Percentiles rank a stretch among this genome's conserved stretches.
These are phyloP conservation scores for Channa maculata DNA, from an alignment of 2,113 vertebrate species.

Conservation along the genomic window DNA sequence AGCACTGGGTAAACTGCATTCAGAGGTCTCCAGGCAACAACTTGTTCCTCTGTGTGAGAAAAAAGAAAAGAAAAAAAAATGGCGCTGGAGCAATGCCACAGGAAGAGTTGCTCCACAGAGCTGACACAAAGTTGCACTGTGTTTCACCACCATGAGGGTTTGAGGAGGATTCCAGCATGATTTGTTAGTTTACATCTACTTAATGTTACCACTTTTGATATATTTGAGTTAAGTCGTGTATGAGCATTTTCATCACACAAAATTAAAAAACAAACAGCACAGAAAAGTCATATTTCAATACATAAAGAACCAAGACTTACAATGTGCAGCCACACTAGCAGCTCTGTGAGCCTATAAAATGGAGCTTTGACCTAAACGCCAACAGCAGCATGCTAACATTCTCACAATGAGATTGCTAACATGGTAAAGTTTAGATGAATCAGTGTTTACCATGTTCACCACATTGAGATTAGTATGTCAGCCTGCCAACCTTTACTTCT, in stretches of 20 bases:
- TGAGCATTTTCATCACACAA: too few relatives aligned
- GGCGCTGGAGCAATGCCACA: neutral
- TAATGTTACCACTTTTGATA: too few relatives aligned
- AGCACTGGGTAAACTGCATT: slow-evolving; percentile 27
- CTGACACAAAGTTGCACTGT: slow-evolving; percentile 1
- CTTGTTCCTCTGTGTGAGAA: slow-evolving; percentile 18
- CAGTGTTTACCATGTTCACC: neutral
- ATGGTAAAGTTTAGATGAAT: neutral
- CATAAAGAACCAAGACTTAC: too few relatives aligned
- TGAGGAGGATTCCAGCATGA: slow-evolving; percentile 59
- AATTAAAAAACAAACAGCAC: too few relatives aligned
- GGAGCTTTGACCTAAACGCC: neutral
- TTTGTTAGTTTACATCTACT: neutral
- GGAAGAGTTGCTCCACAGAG: neutral
- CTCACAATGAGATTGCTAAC: neutral
- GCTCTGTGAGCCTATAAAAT: too few relatives aligned
- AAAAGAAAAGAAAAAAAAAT: neutral
- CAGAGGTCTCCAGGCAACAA: slow-evolving; percentile 35
- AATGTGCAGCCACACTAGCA: too few relatives aligned
- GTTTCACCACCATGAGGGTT: neutral
- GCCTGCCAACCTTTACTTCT: neutral
- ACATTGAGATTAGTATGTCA: neutral
- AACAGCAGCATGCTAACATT: neutral
- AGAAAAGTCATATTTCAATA: too few relatives aligned
- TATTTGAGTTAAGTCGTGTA: too few relatives aligned